Conservation (phyloP, 2,797 vertebrate genomes). For the Betta splendens region DNA sequence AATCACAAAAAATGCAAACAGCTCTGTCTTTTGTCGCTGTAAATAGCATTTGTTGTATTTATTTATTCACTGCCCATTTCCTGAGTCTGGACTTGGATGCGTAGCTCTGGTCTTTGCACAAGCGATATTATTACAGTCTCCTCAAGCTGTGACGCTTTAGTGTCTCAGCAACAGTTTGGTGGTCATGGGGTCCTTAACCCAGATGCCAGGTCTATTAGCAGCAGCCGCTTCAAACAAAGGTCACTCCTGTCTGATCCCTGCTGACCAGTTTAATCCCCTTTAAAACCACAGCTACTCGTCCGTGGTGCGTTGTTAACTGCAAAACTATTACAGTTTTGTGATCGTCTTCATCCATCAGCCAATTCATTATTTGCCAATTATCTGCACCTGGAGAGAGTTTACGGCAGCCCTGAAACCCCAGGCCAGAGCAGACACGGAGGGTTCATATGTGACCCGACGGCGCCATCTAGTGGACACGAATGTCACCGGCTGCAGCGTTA, state of each 20-base stretch:
- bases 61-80: not conserved
- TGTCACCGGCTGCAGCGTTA: no score
- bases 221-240: no score
- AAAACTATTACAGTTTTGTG: not conserved
- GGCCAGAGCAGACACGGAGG: not conserved
- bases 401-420: conserved; percentile 4
- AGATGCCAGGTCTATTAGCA: no score
- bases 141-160: not conserved
- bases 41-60: no score
- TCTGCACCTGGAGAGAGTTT: conserved; percentile 15
- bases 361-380: conserved; percentile 14
- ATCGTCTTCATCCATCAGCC: not conserved
- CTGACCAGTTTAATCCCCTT: not conserved
- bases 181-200: no score
- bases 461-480: conserved; percentile 52
- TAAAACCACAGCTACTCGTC: not conserved
- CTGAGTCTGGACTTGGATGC: not conserved
- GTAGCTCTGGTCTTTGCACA: no score
- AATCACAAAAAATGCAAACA: no score
- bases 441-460: not conserved
- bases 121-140: not conserved
- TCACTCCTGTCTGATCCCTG: not conserved
- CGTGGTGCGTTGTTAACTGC: not conserved
- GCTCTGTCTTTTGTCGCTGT: no score
- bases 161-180: not conserved